Conservation (phyloP, 30 jellyfish, hydroid and myxozoan genomes). For the Hydractinia symbiolongicarpus region DNA sequence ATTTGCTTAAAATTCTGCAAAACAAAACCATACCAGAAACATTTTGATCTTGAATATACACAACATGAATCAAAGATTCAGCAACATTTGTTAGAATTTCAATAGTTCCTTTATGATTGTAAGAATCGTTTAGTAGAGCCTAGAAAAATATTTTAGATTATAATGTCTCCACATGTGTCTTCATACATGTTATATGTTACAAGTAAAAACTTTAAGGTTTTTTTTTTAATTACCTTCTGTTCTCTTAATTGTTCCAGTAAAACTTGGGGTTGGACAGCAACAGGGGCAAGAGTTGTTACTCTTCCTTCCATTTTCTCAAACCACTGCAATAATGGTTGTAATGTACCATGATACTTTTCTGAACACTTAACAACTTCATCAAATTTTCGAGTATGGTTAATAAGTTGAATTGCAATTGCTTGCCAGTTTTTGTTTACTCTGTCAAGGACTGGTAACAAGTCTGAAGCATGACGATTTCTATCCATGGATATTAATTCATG, state of each 20-base stretch:
- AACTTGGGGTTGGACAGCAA: slow-evolving; percentile 72
- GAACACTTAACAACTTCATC: slow-evolving; percentile 97
- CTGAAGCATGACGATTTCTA: slow-evolving; percentile 69
- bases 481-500: slow-evolving; percentile 86
- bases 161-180: background rate
- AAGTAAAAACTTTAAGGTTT: slow-evolving; percentile 1
- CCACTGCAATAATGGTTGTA: slow-evolving; percentile 83
- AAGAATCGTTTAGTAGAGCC: slow-evolving; percentile 81
- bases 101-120: slow-evolving; percentile 86
- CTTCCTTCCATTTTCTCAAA: slow-evolving; percentile 94
- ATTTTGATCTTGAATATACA: slow-evolving; percentile 30
- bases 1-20: background rate
- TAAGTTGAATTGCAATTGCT: slow-evolving; percentile 82
- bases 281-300: slow-evolving; percentile 86
- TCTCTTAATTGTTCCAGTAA: slow-evolving; percentile 81
- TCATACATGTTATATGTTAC: background rate
- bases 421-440: slow-evolving; percentile 93
- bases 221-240: slow-evolving; percentile 55
- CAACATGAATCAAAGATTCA: slow-evolving; percentile 49
- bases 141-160: slow-evolving; percentile 13
- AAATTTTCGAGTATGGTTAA: slow-evolving; percentile 79
- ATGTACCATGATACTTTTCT: slow-evolving; percentile 84
- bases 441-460: slow-evolving; percentile 68
- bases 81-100: slow-evolving; percentile 71
- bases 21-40: background rate